These are phyloP conservation scores for Andrena dorsata DNA, from an alignment of 2,888 invertebrate genomes.

Conservation along the genomic window DNA sequence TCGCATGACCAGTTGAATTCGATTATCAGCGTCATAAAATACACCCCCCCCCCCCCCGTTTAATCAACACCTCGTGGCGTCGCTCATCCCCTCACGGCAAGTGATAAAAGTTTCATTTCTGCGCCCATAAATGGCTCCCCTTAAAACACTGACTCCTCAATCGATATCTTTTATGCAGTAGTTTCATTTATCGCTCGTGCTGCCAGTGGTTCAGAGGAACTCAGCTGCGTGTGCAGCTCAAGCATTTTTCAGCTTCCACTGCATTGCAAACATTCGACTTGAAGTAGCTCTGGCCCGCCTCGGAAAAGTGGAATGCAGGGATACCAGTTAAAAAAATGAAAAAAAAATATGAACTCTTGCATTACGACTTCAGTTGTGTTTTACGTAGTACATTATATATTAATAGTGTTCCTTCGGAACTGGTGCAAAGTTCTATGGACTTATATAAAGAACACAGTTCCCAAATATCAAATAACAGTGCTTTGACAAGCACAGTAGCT, in stretches of 20 bases:
- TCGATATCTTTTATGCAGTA: conserved; percentile 19
- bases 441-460: too few relatives aligned
- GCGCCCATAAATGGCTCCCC: conserved; percentile 20
- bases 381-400: too few relatives aligned
- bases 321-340: too few relatives aligned
- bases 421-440: too few relatives aligned
- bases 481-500: too few relatives aligned
- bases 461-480: too few relatives aligned
- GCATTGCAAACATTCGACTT: too few relatives aligned
- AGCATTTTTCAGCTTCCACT: not conserved
- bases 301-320: too few relatives aligned
- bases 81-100: conserved; percentile 3
- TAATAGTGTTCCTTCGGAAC: too few relatives aligned
- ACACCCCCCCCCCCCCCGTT: conserved; percentile 19
- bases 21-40: conserved; percentile 47
- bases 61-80: conserved; percentile 34
- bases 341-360: too few relatives aligned
- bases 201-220: not conserved
- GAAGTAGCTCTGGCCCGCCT: too few relatives aligned
- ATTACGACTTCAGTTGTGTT: too few relatives aligned
- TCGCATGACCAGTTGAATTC: conserved; percentile 34
- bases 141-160: conserved; percentile 10
- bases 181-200: conserved; percentile 24
- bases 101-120: conserved; percentile 46
- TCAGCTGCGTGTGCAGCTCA: not conserved